Evolutionary conservation across 1,140 invertebrate species (phyloP).

Genomic region (Calliphora vicina): DNA sequence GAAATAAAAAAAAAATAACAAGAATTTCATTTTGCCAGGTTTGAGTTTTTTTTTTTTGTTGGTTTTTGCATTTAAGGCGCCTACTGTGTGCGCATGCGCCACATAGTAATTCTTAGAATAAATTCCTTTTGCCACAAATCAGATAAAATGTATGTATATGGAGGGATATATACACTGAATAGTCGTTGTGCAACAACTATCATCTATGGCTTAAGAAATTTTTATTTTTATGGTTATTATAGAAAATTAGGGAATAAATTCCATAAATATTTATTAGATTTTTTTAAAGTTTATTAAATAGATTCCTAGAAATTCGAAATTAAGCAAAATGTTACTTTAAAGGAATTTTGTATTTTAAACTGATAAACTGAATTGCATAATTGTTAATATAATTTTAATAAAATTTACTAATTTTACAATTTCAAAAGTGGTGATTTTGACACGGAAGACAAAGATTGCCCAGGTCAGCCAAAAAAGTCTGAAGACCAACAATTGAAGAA

Average conservation of each 20-base stretch:
- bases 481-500: no score
- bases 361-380: no score
- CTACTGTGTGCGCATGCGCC: constrained; percentile 15
- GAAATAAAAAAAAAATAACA: background rate
- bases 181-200: background rate
- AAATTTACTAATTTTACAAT: no score
- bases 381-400: no score
- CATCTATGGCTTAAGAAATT: background rate
- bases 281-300: no score
- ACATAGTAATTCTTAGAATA: constrained; percentile 14
- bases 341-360: no score
- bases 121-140: background rate
- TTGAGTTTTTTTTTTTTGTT: background rate
- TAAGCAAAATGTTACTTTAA: no score
- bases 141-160: no score
- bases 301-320: no score
- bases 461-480: no score
- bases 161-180: background rate
- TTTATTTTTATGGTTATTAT: background rate
- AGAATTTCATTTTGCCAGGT: background rate
- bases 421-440: no score
- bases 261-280: background rate
- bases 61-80: background rate
- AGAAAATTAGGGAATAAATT: background rate
- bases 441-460: no score